Evolutionary conservation across 2,888 invertebrate species (phyloP).

Genomic region (Charanyca ferruginea): DNA sequence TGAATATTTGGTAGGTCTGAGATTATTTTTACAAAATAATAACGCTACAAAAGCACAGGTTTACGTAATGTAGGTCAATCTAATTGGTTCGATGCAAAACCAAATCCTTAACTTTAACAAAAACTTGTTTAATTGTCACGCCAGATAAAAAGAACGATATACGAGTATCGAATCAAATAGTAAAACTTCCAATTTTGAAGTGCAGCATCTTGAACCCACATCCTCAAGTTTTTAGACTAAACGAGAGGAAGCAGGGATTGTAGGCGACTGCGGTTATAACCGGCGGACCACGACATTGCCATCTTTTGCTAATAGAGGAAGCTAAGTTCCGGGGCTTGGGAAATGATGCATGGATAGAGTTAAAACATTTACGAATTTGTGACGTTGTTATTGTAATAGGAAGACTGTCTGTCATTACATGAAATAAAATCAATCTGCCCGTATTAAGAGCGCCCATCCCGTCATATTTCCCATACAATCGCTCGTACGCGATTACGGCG

Average conservation of each 20-base stretch:
- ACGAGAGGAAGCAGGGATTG: constrained; percentile 75
- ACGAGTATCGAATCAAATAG: constrained; percentile 6
- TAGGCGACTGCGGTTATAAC: constrained; percentile 71
- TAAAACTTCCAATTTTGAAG: constrained; percentile 48
- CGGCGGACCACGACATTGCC: constrained; percentile 55
- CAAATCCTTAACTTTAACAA: neutral
- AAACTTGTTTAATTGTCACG: neutral
- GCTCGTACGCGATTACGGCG: no score
- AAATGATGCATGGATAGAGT: constrained; percentile 52
- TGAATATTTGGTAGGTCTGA: no score
- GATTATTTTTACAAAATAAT: no score
- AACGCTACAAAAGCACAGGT: no score
- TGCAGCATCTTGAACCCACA: constrained; percentile 71
- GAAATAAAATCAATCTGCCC: neutral
- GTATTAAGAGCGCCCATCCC: no score
- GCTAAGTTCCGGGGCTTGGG: constrained; percentile 58
- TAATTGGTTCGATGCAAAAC: neutral
- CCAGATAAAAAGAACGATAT: constrained; percentile 13
- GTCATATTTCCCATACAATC: no score
- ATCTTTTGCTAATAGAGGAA: constrained; percentile 63
- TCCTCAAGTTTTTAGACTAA: constrained; percentile 75
- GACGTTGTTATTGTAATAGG: neutral
- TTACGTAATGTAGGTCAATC: neutral
- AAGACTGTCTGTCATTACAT: neutral
- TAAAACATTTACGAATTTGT: constrained; percentile 2